Conservation (phyloP, 2,797 vertebrate species). For the Diceros bicornis region DNA sequence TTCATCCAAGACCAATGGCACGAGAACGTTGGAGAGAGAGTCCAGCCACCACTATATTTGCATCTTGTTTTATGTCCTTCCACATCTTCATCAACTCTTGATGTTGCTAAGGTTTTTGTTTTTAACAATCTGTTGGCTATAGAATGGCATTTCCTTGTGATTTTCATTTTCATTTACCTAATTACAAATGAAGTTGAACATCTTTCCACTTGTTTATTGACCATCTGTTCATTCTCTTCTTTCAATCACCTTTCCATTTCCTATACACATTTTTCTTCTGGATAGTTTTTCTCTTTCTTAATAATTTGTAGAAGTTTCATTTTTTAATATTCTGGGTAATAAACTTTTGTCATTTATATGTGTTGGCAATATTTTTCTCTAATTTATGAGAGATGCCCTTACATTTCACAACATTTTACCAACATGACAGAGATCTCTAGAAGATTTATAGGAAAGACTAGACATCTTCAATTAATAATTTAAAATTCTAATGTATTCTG, state of each 20-base stretch:
- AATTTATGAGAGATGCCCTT: neutral
- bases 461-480: neutral
- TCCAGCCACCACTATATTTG: too few species aligned
- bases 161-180: neutral
- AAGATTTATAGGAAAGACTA: neutral
- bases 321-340: neutral
- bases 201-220: neutral
- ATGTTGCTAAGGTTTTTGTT: neutral
- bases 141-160: neutral
- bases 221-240: neutral
- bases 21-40: neutral
- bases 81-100: too few species aligned
- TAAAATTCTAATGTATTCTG: neutral
- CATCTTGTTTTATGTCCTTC: neutral
- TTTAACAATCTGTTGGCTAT: neutral
- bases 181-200: too few species aligned
- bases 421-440: neutral
- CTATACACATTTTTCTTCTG: neutral
- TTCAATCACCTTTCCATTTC: neutral
- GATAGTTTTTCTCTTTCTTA: neutral
- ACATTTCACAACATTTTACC: neutral
- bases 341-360: neutral
- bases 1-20: neutral
- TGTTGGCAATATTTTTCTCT: neutral
- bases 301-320: neutral